A percentile compares a stretch with the other conserved stretches of the same genome.
These are phyloP conservation scores for Trachymyrmex cornetzi DNA, from an alignment of 1,140 invertebrate species.

Conservation along the genomic window DNA sequence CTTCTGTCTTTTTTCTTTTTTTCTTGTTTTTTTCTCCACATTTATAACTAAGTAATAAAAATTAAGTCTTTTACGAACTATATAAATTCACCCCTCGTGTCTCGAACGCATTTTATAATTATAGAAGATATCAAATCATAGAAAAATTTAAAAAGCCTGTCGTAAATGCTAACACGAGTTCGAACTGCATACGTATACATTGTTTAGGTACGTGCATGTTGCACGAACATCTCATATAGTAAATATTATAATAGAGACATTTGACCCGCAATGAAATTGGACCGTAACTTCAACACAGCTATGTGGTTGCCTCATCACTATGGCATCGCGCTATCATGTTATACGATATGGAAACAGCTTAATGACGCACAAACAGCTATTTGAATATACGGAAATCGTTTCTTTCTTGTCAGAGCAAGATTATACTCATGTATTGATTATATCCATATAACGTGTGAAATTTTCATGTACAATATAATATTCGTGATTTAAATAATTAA, in stretches of 20 bases:
- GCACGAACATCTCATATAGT: slow-evolving; percentile 32
- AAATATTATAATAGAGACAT: slow-evolving; percentile 74
- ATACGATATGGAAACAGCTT: slow-evolving; percentile 60
- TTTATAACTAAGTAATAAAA: background rate
- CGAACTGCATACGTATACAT: background rate
- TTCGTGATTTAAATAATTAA: background rate
- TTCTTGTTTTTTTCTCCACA: background rate
- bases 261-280: slow-evolving; percentile 69
- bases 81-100: no score
- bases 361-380: slow-evolving; percentile 67
- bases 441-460: background rate
- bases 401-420: slow-evolving; percentile 21
- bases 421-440: background rate
- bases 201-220: slow-evolving; percentile 13
- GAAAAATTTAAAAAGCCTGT: background rate
- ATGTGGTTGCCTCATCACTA: slow-evolving; percentile 21
- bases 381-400: slow-evolving; percentile 49
- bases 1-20: background rate
- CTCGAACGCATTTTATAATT: background rate
- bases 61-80: background rate
- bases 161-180: background rate
- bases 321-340: slow-evolving; percentile 57
- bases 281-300: slow-evolving; percentile 63
- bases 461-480: background rate
- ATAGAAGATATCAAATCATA: no score